Base-by-base conservation (phyloP, 2,888 invertebrate genomes). In the Liodrosophila aerea region DNA sequence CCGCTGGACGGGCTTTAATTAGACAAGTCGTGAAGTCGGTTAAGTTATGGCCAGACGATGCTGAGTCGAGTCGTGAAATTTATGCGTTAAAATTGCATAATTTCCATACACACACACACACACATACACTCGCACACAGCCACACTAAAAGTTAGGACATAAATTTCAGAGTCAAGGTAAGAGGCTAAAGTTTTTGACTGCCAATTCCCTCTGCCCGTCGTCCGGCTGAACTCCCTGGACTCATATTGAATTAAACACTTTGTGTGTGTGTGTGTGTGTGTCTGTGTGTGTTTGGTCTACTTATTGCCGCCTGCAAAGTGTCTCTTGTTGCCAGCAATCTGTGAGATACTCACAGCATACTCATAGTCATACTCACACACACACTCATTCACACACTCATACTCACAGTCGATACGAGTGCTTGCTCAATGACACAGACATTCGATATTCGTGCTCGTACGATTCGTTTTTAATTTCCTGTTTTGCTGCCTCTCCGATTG, bases 1-100 rank as follows among this genome's bases (percentile, higher is more conserved):
- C 68, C 76, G 71, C 61, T 73, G 66, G 53, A 66, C 69, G 47
- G 53, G 61, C 76, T 73, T 81, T 81, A 84, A 84, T 84, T 82
- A 81, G 78, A 77, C 66, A 72, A 64, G n/a, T 65, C 61, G 67
- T 69, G 70, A 75, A 71, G 64, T 76, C 57, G 61, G 50, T 43
- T 73, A 80, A 76, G 61, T 80, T 80, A 67, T 64, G 64, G 44
- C 33, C 53, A 31, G 29, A 34, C 40, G 37, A 40, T 57, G 49
- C 31, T 41, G 54, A 29, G 34, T 44, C 57, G 64, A 75, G 72
- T 63, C 68, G 54, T 64, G 65, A 76, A 82, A 85, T 82, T 82
- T 82, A 82, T 82, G 78, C 82, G 74, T 64, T 78, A 62, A 78
- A 85, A 84, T 78, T 82, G 81, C 81, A 82, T 82, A 82, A 82